phyloP scores from a whole-genome alignment of 2,113 vertebrate species.

The Ctenodactylus gundi region DNA sequence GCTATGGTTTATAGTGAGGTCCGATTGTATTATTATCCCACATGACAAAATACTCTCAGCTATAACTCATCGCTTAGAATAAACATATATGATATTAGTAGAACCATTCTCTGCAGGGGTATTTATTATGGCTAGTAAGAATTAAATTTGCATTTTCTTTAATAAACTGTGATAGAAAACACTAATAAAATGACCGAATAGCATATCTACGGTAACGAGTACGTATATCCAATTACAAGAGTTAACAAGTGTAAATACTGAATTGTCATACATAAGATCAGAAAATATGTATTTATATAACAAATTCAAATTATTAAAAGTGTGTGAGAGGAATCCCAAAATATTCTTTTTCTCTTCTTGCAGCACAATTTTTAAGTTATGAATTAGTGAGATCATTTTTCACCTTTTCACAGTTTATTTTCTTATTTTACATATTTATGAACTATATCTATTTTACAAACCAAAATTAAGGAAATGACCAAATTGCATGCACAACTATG shows the following conservation, averaged over 20 bases:
- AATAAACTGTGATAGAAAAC: not conserved
- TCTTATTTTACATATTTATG: constrained; percentile 41
- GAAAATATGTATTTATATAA: constrained; percentile 33
- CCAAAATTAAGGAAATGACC: constrained; percentile 59
- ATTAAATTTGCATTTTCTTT: not conserved
- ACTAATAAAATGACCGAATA: not conserved
- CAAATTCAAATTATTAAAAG: constrained; percentile 35
- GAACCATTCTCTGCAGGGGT: not conserved
- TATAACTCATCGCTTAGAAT: not conserved
- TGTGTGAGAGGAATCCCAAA: constrained; percentile 25
- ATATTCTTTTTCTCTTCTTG: not conserved
- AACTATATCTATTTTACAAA: constrained; percentile 18
- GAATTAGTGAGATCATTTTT: constrained; percentile 50
- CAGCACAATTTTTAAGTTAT: constrained; percentile 36
- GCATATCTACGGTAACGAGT: not conserved
- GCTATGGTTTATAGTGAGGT: constrained; percentile 14
- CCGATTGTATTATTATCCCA: not conserved
- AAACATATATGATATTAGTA: not conserved
- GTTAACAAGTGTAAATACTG: not conserved
- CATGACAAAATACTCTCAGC: not conserved
- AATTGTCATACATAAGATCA: constrained; percentile 37
- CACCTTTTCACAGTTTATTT: constrained; percentile 8
- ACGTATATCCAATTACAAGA: not conserved
- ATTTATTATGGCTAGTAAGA: not conserved
- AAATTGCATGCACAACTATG: not conserved